Evolutionary conservation across 2,797 vertebrate genomes (phyloP).

Genomic region (Gymnoscopelus braueri): DNA sequence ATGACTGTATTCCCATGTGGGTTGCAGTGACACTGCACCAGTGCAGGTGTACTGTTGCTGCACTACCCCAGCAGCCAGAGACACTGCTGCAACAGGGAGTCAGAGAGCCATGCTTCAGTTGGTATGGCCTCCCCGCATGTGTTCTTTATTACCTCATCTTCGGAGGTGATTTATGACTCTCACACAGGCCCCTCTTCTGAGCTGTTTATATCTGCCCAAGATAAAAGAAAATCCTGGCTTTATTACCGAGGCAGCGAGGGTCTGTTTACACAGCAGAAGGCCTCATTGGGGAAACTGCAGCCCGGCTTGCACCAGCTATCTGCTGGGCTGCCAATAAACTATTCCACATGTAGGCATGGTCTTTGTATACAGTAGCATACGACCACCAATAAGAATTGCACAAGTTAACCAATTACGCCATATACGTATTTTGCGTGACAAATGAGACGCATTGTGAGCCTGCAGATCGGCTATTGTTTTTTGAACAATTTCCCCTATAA

Average conservation of each 20-base stretch:
- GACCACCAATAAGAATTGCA: no score
- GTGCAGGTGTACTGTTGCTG: slow-evolving; percentile 28
- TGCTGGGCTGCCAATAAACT: slow-evolving; percentile 51
- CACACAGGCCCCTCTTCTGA: slow-evolving; percentile 57
- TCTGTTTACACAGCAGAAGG: slow-evolving; percentile 62
- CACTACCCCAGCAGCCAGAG: slow-evolving; percentile 36
- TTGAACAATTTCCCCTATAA: no score
- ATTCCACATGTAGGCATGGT: slow-evolving; percentile 31
- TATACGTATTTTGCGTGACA: no score
- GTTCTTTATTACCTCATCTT: slow-evolving; percentile 74
- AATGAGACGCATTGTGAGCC: no score
- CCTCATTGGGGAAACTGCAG: slow-evolving; percentile 43
- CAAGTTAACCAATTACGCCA: no score
- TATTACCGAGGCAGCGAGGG: slow-evolving; percentile 60
- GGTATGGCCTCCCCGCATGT: slow-evolving; percentile 44
- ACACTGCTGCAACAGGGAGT: slow-evolving; percentile 52
- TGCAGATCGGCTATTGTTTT: no score
- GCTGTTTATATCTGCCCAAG: slow-evolving; percentile 69
- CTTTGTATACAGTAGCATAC: slow-evolving; percentile 10
- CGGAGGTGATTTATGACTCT: slow-evolving; percentile 66
- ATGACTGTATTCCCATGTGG: slow-evolving; percentile 13
- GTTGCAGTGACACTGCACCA: slow-evolving; percentile 21
- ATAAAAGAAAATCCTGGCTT: slow-evolving; percentile 76
- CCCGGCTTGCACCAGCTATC: slow-evolving; percentile 45
- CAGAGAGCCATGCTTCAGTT: slow-evolving; percentile 32